phyloP scores from a whole-genome alignment of 1,140 invertebrate species.

The Tachypleus tridentatus region DNA sequence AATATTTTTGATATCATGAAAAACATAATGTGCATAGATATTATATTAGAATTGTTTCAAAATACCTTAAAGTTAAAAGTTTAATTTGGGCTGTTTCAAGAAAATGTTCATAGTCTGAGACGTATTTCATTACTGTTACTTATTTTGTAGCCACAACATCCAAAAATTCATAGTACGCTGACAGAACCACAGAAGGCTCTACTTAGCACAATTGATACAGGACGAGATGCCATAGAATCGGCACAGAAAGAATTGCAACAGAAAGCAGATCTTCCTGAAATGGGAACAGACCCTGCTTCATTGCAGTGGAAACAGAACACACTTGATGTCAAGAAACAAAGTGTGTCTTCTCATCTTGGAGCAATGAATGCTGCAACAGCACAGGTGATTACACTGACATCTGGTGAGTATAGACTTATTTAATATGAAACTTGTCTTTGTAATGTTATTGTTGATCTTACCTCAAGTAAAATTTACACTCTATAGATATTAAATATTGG shows the following conservation, averaged over 20 bases:
- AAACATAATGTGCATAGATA: background rate
- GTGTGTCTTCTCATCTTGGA: slow-evolving; percentile 88
- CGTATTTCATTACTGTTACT: background rate
- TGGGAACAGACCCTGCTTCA: slow-evolving; percentile 71
- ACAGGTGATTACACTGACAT: slow-evolving; percentile 87
- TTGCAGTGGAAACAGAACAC: slow-evolving; percentile 87
- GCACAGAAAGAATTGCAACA: slow-evolving; percentile 68
- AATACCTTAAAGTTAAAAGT: background rate
- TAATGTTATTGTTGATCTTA: no score
- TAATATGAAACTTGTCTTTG: no score
- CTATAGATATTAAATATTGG: no score
- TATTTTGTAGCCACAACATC: slow-evolving; percentile 58
- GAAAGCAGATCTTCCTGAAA: slow-evolving; percentile 55
- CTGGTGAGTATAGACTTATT: slow-evolving; percentile 39
- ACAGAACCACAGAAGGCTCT: slow-evolving; percentile 84
- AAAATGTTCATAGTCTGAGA: background rate
- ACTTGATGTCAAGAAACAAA: slow-evolving; percentile 90
- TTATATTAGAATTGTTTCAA: background rate
- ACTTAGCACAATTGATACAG: slow-evolving; percentile 73
- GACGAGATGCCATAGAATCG: slow-evolving; percentile 68
- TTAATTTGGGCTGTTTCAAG: background rate
- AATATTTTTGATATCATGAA: no score
- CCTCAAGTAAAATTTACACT: no score
- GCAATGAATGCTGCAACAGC: slow-evolving; percentile 99
- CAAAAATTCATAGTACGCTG: slow-evolving; percentile 59